phyloP scores from a whole-genome alignment of 2,113 vertebrate genomes.

The Upupa epops region DNA sequence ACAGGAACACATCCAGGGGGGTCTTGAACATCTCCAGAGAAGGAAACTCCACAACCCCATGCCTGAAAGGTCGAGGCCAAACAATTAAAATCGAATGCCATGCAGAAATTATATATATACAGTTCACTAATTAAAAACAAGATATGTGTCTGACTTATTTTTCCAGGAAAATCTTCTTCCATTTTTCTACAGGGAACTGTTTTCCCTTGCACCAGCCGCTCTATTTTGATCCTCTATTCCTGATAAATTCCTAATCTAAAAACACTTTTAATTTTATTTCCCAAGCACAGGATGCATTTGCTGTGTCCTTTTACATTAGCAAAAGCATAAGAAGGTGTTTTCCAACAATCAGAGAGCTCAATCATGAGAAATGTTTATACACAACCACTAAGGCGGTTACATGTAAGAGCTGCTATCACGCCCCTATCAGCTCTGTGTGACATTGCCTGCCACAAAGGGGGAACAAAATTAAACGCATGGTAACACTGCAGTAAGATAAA shows the following conservation, averaged over 20 bases:
- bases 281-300: not conserved
- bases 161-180: not conserved
- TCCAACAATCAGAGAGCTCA: not conserved
- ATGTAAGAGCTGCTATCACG: conserved; percentile 34
- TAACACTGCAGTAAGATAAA: conserved; percentile 55
- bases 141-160: not conserved
- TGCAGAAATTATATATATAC: not conserved
- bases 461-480: conserved; percentile 21
- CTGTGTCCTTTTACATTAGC: not conserved
- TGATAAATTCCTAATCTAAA: not conserved
- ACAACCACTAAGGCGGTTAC: not conserved
- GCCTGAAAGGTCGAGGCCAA: not conserved
- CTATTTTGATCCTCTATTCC: not conserved
- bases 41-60: no score
- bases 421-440: conserved; percentile 30
- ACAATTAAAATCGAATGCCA: not conserved
- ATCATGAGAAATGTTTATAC: not conserved
- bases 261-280: not conserved
- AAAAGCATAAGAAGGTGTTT: conserved; percentile 1
- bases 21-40: no score
- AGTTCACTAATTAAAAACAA: not conserved
- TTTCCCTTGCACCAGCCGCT: not conserved
- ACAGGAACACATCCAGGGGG: no score
- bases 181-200: not conserved
- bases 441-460: conserved; percentile 36